Evolutionary conservation across 2,113 vertebrate genomes (phyloP).

Genomic region (Hystrix cristata): DNA sequence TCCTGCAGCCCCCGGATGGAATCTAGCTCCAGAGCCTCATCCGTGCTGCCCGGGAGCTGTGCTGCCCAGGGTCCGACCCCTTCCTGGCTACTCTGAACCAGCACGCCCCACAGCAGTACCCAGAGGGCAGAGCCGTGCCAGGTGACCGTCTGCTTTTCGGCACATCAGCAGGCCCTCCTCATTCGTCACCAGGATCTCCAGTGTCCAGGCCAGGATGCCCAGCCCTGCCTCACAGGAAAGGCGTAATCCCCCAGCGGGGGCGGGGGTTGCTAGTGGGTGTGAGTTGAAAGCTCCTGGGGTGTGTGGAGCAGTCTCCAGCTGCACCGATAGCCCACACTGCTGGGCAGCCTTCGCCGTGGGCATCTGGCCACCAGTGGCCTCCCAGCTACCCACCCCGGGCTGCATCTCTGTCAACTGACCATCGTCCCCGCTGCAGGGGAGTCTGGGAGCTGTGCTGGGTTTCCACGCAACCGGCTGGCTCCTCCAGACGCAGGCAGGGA

Average conservation of each 20-base stretch:
- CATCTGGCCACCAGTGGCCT: neutral
- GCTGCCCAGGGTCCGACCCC: neutral
- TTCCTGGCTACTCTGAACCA: rapidly evolving
- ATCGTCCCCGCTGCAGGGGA: rapidly evolving
- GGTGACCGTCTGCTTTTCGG: rapidly evolving
- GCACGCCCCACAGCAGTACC: rapidly evolving
- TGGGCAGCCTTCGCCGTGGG: neutral
- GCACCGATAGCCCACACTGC: neutral
- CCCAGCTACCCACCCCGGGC: neutral
- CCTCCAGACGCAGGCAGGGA: neutral
- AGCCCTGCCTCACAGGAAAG: rapidly evolving
- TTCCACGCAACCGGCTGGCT: neutral
- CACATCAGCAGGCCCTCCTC: rapidly evolving
- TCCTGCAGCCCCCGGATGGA: rapidly evolving
- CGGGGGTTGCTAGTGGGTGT: too few species aligned
- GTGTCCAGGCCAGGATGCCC: rapidly evolving
- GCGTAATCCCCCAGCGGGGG: neutral
- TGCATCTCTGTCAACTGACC: rapidly evolving
- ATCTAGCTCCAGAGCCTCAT: rapidly evolving
- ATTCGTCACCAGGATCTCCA: rapidly evolving
- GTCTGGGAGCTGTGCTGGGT: neutral
- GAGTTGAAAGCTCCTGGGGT: rapidly evolving
- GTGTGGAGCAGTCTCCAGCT: rapidly evolving
- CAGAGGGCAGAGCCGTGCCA: rapidly evolving
- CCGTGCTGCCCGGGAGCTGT: rapidly evolving